Percentiles rank a stretch among this genome's conserved stretches.
phyloP scores from a whole-genome alignment of 2,888 invertebrate species.

The Gnatocerus cornutus region DNA sequence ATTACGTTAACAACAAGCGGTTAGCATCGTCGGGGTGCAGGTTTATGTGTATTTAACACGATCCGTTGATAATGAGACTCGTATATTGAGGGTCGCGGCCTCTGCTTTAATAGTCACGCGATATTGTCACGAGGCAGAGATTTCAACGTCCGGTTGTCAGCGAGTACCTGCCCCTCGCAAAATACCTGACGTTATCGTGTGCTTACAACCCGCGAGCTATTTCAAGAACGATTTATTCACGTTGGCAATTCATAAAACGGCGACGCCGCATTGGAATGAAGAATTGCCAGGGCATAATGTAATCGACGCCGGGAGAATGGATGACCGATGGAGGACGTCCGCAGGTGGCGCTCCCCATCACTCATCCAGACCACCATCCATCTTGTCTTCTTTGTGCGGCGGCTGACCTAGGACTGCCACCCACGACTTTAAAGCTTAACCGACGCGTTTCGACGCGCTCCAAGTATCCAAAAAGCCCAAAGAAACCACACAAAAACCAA shows the following conservation, averaged over 20 bases:
- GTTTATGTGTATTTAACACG: slow-evolving; percentile 62
- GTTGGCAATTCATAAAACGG: slow-evolving; percentile 47
- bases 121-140: slow-evolving; percentile 62
- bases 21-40: slow-evolving; percentile 55
- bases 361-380: slow-evolving; percentile 58
- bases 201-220: slow-evolving; percentile 17
- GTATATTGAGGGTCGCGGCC: slow-evolving; percentile 61
- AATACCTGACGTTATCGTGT: slow-evolving; percentile 49
- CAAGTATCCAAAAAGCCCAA: too few relatives aligned
- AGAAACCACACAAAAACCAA: slow-evolving; percentile 18
- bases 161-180: slow-evolving; percentile 54
- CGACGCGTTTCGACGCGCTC: too few relatives aligned
- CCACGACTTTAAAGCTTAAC: slow-evolving; percentile 50
- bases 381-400: slow-evolving; percentile 57
- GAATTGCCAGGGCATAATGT: slow-evolving; percentile 59
- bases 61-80: slow-evolving; percentile 64
- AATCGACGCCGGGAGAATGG: slow-evolving; percentile 60
- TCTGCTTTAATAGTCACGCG: slow-evolving; percentile 60
- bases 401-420: slow-evolving; percentile 48
- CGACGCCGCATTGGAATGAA: slow-evolving; percentile 53
- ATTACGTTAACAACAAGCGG: slow-evolving; percentile 61
- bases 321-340: slow-evolving; percentile 63
- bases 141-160: slow-evolving; percentile 64
- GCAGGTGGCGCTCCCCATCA: slow-evolving; percentile 63
- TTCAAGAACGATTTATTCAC: slow-evolving; percentile 46